Evolutionary conservation across 2,797 vertebrate species (phyloP).

Genomic region (Morelia viridis): DNA sequence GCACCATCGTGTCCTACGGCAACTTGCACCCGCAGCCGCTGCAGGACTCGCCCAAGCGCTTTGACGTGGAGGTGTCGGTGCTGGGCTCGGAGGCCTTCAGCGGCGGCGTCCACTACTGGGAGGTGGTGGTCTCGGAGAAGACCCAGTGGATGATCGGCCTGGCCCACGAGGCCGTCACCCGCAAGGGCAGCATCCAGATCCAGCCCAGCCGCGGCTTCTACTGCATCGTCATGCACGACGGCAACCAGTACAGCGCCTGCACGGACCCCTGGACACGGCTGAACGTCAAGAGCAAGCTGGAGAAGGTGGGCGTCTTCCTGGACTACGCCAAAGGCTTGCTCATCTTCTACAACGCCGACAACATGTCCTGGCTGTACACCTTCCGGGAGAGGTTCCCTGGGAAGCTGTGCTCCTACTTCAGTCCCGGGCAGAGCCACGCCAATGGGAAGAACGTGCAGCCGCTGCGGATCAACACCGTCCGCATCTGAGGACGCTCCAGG

Average conservation of each 20-base stretch:
- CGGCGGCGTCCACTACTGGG: constrained; percentile 94
- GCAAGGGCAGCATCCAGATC: constrained; percentile 97
- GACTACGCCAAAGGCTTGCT: constrained; percentile 94
- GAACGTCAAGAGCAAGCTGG: constrained; percentile 93
- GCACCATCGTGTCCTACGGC: constrained; percentile 95
- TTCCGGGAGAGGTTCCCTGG: constrained; percentile 90
- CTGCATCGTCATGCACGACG: constrained; percentile 98
- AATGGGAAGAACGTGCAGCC: constrained; percentile 98
- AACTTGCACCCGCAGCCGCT: constrained; percentile 95
- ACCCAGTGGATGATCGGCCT: constrained; percentile 99
- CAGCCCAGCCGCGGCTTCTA: constrained; percentile 94
- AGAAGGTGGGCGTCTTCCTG: constrained; percentile 97
- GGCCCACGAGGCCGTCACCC: constrained; percentile 89
- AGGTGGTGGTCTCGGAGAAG: constrained; percentile 97
- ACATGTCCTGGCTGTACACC: constrained; percentile 99
- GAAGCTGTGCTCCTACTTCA: constrained; percentile 95
- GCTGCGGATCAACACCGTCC: constrained; percentile 92
- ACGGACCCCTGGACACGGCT: constrained; percentile 98
- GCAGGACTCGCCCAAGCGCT: constrained; percentile 94
- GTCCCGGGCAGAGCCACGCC: constrained; percentile 96
- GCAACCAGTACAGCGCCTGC: constrained; percentile 98
- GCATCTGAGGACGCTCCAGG: constrained; percentile 73
- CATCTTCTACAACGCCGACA: constrained; percentile 96
- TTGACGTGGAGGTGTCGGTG: constrained; percentile 95
- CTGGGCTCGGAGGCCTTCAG: constrained; percentile 88